phyloP scores from a whole-genome alignment of 2,797 vertebrate species.

The Enteromius thamalakanensis region DNA sequence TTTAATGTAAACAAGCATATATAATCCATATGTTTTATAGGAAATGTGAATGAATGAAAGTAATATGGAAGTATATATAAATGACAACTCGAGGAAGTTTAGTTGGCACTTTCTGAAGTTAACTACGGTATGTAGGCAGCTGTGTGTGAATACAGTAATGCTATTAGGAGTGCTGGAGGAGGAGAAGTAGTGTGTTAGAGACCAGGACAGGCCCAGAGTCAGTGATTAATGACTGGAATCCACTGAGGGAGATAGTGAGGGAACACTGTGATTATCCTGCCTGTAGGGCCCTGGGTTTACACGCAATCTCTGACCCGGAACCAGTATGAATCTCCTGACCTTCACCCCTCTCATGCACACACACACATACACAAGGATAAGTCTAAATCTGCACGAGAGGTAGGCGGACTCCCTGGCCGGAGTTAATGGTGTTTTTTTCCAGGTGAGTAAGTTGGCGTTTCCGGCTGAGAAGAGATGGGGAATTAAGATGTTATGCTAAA shows the following conservation, averaged over 20 bases:
- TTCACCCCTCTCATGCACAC: slow-evolving; percentile 62
- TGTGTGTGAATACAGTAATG: slow-evolving; percentile 50
- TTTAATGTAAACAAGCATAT: neutral
- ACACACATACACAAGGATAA: slow-evolving; percentile 20
- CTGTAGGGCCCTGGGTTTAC: slow-evolving; percentile 72
- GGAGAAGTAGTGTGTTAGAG: slow-evolving; percentile 57
- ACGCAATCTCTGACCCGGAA: slow-evolving; percentile 75
- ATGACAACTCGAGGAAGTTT: slow-evolving; percentile 29
- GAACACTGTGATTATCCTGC: slow-evolving; percentile 66
- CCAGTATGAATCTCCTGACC: slow-evolving; percentile 73
- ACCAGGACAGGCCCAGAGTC: slow-evolving; percentile 50
- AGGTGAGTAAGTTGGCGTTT: slow-evolving; percentile 79
- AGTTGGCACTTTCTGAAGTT: slow-evolving; percentile 31
- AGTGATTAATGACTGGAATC: slow-evolving; percentile 62
- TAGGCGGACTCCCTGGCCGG: slow-evolving; percentile 70
- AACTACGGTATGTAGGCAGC: slow-evolving; percentile 14
- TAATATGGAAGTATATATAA: neutral
- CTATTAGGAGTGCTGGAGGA: slow-evolving; percentile 52
- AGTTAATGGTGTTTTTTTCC: slow-evolving; percentile 84
- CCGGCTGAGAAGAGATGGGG: slow-evolving; percentile 75
- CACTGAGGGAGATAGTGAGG: slow-evolving; percentile 61
- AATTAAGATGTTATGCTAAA: slow-evolving; percentile 88
- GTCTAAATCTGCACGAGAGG: slow-evolving; percentile 37
- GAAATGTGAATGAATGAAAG: neutral
- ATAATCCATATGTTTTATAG: neutral